Evolutionary conservation across 2,888 invertebrate species (phyloP), one percentile per base, ranked within the genome.

Genomic region (Acanthosepion lycidas): DNA sequence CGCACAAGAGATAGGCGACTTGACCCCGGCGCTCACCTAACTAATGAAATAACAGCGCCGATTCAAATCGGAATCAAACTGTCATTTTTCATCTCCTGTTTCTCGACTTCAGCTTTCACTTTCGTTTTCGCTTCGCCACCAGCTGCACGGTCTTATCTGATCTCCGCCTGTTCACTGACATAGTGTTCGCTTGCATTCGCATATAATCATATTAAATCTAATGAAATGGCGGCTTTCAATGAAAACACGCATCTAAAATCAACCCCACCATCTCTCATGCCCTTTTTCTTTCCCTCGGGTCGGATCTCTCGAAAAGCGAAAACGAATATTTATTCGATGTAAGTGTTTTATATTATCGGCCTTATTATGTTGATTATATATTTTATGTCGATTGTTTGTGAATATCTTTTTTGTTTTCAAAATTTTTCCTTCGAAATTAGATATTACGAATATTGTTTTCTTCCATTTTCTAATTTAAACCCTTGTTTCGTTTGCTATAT

Each of bases 11-110:
- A n/a, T 78, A 78, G n/a, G 78, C 78, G 33, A n/a, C 78, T 78
- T 78, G n/a, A 78, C 78, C 78, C 78, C 78, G 78, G 78, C 78
- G 78, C 78, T 78, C 78, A 78, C 78, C 78, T 78, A 78, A 78
- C 78, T 78, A 78, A 78, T 78, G 78, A 78, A 78, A 78, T 78
- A 78, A 78, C 78, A 78, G 78, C 78, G 78, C 78, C 78, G 78
- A 78, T 78, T 78, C 78, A 78, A 78, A 78, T n/a, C n/a, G 78
- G 78, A 78, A 78, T 78, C 78, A 78, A 78, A 78, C 78, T 78
- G 78, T 78, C 78, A 78, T 78, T 78, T 78, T 78, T 78, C 78
- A 78, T 78, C 78, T 78, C 78, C 78, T 78, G n/a, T 78, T 78
- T 78, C 78, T 78, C 78, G 33, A 33, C 78, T n/a, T 78, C n/a